Evolutionary conservation across 1,140 invertebrate species (phyloP).

Genomic region (Lordiphosa collinella): DNA sequence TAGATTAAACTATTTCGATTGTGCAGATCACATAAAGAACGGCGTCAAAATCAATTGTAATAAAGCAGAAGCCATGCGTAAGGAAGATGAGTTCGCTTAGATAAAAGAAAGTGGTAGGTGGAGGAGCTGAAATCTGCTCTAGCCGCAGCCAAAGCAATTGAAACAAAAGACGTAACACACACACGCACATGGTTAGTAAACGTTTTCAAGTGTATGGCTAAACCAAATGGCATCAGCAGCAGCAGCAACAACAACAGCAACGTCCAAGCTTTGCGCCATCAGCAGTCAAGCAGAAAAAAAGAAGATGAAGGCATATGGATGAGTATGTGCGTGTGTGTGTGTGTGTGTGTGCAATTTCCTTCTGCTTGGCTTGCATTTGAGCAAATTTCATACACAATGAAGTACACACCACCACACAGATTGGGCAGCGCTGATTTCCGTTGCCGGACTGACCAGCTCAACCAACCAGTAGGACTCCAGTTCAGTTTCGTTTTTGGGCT

Average conservation of each 20-base stretch:
- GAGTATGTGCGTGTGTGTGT: slow-evolving; percentile 14
- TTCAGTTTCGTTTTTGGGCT: slow-evolving; percentile 9
- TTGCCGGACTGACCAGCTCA: slow-evolving; percentile 46
- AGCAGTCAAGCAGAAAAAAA: slow-evolving; percentile 63
- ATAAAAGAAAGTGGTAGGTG: neutral
- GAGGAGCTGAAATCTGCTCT: slow-evolving; percentile 45
- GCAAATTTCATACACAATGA: slow-evolving; percentile 77
- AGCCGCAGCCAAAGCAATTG: slow-evolving; percentile 62
- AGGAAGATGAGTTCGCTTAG: neutral
- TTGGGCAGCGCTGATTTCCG: slow-evolving; percentile 73
- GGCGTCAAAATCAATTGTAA: slow-evolving; percentile 75
- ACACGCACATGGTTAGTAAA: slow-evolving; percentile 41
- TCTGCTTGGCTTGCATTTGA: slow-evolving; percentile 75
- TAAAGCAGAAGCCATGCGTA: slow-evolving; percentile 43
- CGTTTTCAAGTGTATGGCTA: slow-evolving; percentile 58
- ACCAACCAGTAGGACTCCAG: slow-evolving; percentile 1
- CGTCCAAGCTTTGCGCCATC: slow-evolving; percentile 24
- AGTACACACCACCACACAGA: slow-evolving; percentile 48
- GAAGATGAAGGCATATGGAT: slow-evolving; percentile 16
- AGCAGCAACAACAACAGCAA: slow-evolving; percentile 2
- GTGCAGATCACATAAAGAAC: slow-evolving; percentile 65
- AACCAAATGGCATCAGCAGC: slow-evolving; percentile 64
- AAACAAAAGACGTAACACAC: slow-evolving; percentile 61
- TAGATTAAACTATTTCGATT: slow-evolving; percentile 60
- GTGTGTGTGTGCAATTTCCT: slow-evolving; percentile 67